Evolutionary conservation across 2,113 vertebrate species (phyloP).

Genomic region (Mola mola): DNA sequence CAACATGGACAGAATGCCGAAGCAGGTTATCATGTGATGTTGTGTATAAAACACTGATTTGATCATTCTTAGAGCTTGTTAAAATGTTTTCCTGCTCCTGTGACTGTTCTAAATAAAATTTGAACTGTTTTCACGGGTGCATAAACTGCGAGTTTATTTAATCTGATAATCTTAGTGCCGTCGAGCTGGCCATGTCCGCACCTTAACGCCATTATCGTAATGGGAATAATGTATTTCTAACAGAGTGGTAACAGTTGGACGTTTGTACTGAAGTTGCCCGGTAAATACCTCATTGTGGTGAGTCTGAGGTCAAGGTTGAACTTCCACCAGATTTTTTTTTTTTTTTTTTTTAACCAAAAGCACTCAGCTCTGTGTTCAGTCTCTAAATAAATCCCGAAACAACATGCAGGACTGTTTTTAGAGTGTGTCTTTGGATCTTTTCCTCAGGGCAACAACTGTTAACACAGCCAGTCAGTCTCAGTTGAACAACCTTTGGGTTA

Average conservation of each 20-base stretch:
- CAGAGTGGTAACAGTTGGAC: too few relatives aligned
- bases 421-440: background rate
- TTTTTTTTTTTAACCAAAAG: background rate
- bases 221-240: conserved; percentile 2
- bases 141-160: background rate
- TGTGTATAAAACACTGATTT: background rate
- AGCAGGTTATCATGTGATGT: background rate
- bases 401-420: background rate
- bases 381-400: too few relatives aligned
- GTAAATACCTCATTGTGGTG: too few relatives aligned
- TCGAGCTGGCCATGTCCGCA: background rate
- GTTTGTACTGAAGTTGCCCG: too few relatives aligned
- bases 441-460: background rate
- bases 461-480: too few relatives aligned
- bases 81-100: conserved; percentile 6
- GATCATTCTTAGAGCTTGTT: background rate
- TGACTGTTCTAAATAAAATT: background rate
- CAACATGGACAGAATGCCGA: background rate
- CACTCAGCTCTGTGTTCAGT: background rate
- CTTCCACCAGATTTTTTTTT: too few relatives aligned
- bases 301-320: too few relatives aligned
- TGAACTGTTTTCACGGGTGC: too few relatives aligned
- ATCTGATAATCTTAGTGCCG: conserved; percentile 10
- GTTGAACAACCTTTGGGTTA: too few relatives aligned
- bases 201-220: conserved; percentile 27